Evolutionary conservation across 2,888 invertebrate genomes (phyloP).

Genomic region (Ornithoptera alexandrae): DNA sequence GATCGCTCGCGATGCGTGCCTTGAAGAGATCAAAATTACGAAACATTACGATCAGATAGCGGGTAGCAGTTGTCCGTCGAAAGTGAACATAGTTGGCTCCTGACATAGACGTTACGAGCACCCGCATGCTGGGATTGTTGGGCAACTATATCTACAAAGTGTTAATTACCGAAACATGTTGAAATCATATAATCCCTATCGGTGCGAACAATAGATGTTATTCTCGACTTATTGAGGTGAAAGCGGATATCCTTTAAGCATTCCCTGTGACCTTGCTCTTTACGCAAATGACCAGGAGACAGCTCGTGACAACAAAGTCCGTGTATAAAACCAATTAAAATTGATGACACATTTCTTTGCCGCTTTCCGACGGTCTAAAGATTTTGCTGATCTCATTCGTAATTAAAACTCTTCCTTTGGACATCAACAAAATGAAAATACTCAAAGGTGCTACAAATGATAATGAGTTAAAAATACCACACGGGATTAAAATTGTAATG

Average conservation of each 20-base stretch:
- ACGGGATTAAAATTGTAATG: slow-evolving; percentile 28
- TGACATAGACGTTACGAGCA: slow-evolving; percentile 50
- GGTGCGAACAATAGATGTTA: slow-evolving; percentile 51
- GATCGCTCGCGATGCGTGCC: slow-evolving; percentile 56
- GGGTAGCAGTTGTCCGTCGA: slow-evolving; percentile 51
- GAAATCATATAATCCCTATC: slow-evolving; percentile 57
- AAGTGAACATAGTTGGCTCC: slow-evolving; percentile 52
- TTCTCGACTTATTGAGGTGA: slow-evolving; percentile 69
- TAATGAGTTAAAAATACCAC: slow-evolving; percentile 29
- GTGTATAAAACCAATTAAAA: slow-evolving; percentile 36
- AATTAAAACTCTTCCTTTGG: slow-evolving; percentile 25
- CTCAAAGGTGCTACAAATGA: slow-evolving; percentile 13
- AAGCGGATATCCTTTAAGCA: slow-evolving; percentile 72
- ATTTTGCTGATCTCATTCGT: slow-evolving; percentile 24
- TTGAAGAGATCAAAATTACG: slow-evolving; percentile 57
- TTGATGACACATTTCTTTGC: slow-evolving; percentile 21
- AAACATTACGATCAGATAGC: slow-evolving; percentile 68
- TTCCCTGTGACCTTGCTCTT: slow-evolving; percentile 74
- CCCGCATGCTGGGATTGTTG: slow-evolving; percentile 35
- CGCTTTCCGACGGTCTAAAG: slow-evolving; percentile 7
- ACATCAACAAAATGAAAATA: slow-evolving; percentile 21
- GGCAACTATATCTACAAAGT: slow-evolving; percentile 35
- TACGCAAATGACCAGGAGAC: slow-evolving; percentile 58
- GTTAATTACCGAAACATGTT: slow-evolving; percentile 64
- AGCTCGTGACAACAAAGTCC: slow-evolving; percentile 48